Conservation (phyloP, 2,888 invertebrate genomes). For the Rotaria sp. region DNA sequence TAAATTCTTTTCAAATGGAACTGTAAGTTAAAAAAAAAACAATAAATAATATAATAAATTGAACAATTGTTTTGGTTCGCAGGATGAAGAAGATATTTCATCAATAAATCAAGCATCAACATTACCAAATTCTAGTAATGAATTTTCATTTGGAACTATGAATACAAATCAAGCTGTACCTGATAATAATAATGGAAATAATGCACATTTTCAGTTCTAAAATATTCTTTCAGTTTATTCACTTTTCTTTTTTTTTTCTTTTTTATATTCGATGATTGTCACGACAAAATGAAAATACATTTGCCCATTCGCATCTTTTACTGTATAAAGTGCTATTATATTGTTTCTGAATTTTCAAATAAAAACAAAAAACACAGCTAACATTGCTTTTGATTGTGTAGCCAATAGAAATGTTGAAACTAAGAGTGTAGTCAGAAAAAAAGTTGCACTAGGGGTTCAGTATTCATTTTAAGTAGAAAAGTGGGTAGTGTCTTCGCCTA, state of each 20-base stretch:
- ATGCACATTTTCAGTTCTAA: neutral
- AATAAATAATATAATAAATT: no score
- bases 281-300: neutral
- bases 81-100: neutral
- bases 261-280: neutral
- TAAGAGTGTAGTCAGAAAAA: no score
- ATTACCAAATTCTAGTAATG: neutral
- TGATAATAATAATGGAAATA: neutral
- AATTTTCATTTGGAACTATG: neutral
- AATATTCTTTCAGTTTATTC: neutral
- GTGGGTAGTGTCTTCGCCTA: no score
- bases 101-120: neutral
- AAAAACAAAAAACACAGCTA: neutral
- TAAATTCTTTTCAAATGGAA: conserved; percentile 32
- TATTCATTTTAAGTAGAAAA: no score
- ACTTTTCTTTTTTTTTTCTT: neutral
- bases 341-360: neutral
- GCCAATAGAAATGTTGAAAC: neutral
- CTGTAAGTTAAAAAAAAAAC: neutral
- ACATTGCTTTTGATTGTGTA: neutral
- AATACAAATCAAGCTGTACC: neutral
- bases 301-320: neutral
- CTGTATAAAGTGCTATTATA: neutral
- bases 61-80: no score
- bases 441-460: no score